Evolutionary conservation across 35 echinoderm and acorn worm species (phyloP), one percentile per base, ranked within the genome.

Genomic region (Apostichopus japonicus): DNA sequence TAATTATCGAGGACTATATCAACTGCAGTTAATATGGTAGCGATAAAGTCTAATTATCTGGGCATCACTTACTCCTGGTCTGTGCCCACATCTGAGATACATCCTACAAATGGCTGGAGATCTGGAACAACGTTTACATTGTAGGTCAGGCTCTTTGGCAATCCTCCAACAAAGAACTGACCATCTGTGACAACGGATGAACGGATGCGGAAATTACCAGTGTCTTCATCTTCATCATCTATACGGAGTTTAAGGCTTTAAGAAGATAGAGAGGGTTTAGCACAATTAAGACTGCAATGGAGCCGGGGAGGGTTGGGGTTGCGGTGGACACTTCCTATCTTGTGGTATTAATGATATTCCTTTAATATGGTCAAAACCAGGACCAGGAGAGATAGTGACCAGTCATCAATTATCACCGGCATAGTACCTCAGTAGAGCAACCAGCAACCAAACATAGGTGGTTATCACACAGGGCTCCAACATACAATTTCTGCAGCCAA

Each of bases 51-150:
- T 78, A 24, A 44, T 11, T 8, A 23, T 78, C 8, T 23, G 77
- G 8, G 77, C 17, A 17, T 65, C 8, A 54, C 86, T 91, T 78
- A 91, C 90, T 24, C 54, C 14, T n/a, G 14, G 17, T 58, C 73
- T 4, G 73, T 56, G 22, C 17, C 55, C 7, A 91, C 27, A 24
- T 91, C 53, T 16, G 72, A 51, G 24, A 91, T 91, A 53, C 90
- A 91, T 53, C 90, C 90, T 4, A 91, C 17, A n/a, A 79, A 91
- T 14, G 90, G 77, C n/a, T 78, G 11, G 10, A 91, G 72, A 10
- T 91, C 55, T 23, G 90, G 71, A 5, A 91, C 55, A 4, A 54
- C 90, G 4, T 91, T 54, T 6, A 6, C 5, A 11, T 91, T 91
- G 51, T 79, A 91, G 14, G 90, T 24, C 51, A 91, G 77, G 23